These are phyloP conservation scores for Pocillopora meandrina DNA, from an alignment of 92 coral and sea anemone genomes.

Conservation along the genomic window DNA sequence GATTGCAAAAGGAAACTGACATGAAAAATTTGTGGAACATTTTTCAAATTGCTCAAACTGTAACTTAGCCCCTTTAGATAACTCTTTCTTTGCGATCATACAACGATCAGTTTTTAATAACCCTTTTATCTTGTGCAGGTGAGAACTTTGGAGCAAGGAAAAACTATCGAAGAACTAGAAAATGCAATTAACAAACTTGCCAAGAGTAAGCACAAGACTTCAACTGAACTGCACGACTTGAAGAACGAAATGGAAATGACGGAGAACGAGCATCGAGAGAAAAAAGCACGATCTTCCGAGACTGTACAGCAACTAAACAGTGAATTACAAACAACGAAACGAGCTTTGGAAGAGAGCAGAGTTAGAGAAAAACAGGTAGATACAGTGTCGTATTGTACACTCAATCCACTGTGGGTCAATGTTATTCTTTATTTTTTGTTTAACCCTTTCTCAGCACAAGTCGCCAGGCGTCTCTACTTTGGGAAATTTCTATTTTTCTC, in stretches of 20 bases:
- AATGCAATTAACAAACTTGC: slow-evolving; percentile 92
- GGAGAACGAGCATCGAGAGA: slow-evolving; percentile 78
- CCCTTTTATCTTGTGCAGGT: slow-evolving; percentile 43
- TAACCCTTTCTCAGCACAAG: not conserved
- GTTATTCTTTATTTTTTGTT: not conserved
- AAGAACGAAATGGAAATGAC: slow-evolving; percentile 79
- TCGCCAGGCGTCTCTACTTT: not conserved
- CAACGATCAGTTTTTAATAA: not conserved
- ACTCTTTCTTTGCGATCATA: too few species aligned
- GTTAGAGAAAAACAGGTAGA: slow-evolving; percentile 90
- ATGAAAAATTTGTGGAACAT: too few species aligned
- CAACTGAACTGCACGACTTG: slow-evolving; percentile 82
- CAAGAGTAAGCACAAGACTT: slow-evolving; percentile 94
- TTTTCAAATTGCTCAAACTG: too few species aligned
- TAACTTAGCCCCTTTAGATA: too few species aligned
- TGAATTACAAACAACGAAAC: slow-evolving; percentile 78
- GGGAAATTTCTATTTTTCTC: too few species aligned
- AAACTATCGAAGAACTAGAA: slow-evolving; percentile 88
- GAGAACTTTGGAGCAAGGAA: slow-evolving; percentile 85
- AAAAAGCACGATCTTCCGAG: slow-evolving; percentile 66
- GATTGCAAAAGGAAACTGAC: too few species aligned
- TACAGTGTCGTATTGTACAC: too few species aligned
- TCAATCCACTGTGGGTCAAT: not conserved
- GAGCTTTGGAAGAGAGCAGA: slow-evolving; percentile 84
- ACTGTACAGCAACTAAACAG: slow-evolving; percentile 73